Evolutionary conservation across 2,797 vertebrate species (phyloP).

Genomic region (Malacoctenus gilli): DNA sequence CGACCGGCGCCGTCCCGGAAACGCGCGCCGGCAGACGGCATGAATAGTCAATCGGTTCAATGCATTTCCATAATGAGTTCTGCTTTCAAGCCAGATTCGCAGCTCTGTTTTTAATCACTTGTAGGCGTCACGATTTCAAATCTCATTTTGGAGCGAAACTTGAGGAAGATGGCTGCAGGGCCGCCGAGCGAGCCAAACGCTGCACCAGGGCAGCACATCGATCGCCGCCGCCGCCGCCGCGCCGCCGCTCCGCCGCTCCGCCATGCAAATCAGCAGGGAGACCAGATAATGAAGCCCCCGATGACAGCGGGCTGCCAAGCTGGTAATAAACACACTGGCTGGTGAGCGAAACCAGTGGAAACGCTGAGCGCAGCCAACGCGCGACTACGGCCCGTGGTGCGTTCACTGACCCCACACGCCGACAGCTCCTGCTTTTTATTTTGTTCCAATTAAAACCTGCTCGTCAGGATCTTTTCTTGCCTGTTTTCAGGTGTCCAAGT

Average conservation of each 20-base stretch:
- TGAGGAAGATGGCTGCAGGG: slow-evolving; percentile 42
- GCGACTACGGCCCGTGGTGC: slow-evolving; percentile 31
- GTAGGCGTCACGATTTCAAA: slow-evolving; percentile 43
- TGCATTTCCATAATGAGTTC: slow-evolving; percentile 49
- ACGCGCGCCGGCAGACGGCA: slow-evolving; percentile 16
- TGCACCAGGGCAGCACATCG: slow-evolving; percentile 28
- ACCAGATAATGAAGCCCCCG: slow-evolving; percentile 56
- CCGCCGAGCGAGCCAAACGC: slow-evolving; percentile 19
- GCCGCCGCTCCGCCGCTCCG: too few species aligned
- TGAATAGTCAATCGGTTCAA: slow-evolving; percentile 48
- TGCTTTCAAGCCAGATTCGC: slow-evolving; percentile 37
- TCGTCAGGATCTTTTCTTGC: too few species aligned
- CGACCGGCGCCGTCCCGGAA: slow-evolving; percentile 9
- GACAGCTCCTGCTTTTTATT: too few species aligned
- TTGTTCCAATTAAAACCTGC: too few species aligned
- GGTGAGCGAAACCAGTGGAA: not conserved
- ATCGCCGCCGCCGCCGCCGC: slow-evolving; percentile 14
- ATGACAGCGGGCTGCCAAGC: slow-evolving; percentile 45
- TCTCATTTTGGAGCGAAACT: slow-evolving; percentile 31
- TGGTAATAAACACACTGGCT: slow-evolving; percentile 25
- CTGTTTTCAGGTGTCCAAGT: too few species aligned
- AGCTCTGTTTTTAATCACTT: slow-evolving; percentile 1
- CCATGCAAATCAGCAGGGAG: slow-evolving; percentile 48
- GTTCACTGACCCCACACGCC: slow-evolving; percentile 33
- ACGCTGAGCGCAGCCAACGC: slow-evolving; percentile 17